Percentiles rank a stretch among this genome's conserved stretches.
Conservation (phyloP, 2,797 vertebrate species). For the Coranthus polyacanthus region DNA sequence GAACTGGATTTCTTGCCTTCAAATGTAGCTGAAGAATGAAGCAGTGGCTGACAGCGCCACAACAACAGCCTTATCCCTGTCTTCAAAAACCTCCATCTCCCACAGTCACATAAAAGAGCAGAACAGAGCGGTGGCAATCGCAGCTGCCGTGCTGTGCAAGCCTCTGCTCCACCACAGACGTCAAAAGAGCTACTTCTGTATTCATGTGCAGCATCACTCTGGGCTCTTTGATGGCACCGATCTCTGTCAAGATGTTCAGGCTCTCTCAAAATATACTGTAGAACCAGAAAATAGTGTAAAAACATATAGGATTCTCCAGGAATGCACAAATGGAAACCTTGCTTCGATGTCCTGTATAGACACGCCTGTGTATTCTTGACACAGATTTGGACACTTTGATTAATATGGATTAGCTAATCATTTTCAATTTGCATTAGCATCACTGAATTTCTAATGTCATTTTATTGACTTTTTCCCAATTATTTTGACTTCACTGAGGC, state of each 20-base stretch:
- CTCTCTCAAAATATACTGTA: slow-evolving; percentile 47
- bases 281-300: slow-evolving; percentile 30
- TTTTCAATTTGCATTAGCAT: slow-evolving; percentile 67
- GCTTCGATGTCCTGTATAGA: background rate
- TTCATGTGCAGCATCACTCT: slow-evolving; percentile 67
- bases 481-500: slow-evolving; percentile 60
- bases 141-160: slow-evolving; percentile 59
- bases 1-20: slow-evolving; percentile 58
- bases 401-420: slow-evolving; percentile 60
- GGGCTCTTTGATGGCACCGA: slow-evolving; percentile 71
- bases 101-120: slow-evolving; percentile 76
- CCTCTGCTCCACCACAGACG: slow-evolving; percentile 52
- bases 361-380: background rate
- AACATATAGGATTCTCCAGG: slow-evolving; percentile 23
- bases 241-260: slow-evolving; percentile 65
- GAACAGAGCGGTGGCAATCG: slow-evolving; percentile 66
- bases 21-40: slow-evolving; percentile 52
- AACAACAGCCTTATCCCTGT: slow-evolving; percentile 63
- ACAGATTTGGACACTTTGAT: slow-evolving; percentile 49
- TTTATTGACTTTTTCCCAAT: slow-evolving; percentile 53
- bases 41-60: slow-evolving; percentile 55
- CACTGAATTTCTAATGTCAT: slow-evolving; percentile 59
- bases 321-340: background rate
- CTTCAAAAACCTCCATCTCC: slow-evolving; percentile 83
- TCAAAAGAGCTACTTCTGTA: slow-evolving; percentile 67